Conservation (phyloP, 1,140 invertebrate genomes). For the Pectinophora gossypiella region DNA sequence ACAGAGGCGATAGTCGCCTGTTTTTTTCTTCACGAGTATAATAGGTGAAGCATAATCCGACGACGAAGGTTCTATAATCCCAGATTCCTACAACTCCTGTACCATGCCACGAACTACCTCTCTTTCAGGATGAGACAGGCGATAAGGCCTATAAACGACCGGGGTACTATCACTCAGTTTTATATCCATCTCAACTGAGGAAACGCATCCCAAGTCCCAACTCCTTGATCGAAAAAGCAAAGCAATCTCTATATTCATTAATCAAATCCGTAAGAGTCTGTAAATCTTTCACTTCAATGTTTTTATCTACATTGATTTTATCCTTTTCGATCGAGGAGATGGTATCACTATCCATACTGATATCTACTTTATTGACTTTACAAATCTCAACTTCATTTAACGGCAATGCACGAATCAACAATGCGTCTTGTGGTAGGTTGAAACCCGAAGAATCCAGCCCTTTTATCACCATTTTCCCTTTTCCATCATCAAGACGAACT, state of each 20-base stretch:
- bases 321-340: background rate
- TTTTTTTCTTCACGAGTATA: conserved; percentile 28
- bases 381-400: background rate
- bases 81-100: conserved; percentile 12
- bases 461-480: conserved; percentile 7
- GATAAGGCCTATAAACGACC: conserved; percentile 22
- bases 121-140: conserved; percentile 8
- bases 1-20: conserved; percentile 26
- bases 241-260: conserved; percentile 22
- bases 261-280: background rate
- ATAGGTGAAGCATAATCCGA: conserved; percentile 31
- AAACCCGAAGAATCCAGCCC: background rate
- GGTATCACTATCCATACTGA: background rate
- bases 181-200: conserved; percentile 21
- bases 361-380: background rate
- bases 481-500: background rate
- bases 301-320: background rate
- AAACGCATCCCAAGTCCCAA: conserved; percentile 17
- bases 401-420: background rate
- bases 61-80: conserved; percentile 36
- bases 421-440: background rate
- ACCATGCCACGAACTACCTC: conserved; percentile 3
- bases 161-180: conserved; percentile 17
- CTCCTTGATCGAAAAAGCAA: conserved; percentile 21
- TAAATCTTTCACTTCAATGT: conserved; percentile 1